Base-by-base conservation (phyloP, 1,140 invertebrate genomes). In the Tetraneura akinire region DNA sequence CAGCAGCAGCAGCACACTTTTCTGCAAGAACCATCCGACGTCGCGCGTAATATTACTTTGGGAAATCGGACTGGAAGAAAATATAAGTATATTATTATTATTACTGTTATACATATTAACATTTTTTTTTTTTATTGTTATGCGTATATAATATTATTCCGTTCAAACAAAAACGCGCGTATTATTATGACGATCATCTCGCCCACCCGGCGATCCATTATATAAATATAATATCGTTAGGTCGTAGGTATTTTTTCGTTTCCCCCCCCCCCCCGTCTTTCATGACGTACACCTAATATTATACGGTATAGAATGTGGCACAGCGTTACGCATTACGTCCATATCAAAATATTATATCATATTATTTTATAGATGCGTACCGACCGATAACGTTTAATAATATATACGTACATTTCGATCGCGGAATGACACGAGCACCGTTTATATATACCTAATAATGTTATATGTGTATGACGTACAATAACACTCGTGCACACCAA, bases 391-490 rank as follows among this genome's bases (percentile, higher is more conserved):
- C 74, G 9, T 57, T 4, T 37, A 37, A 37, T 37, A 37, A 37
- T 37, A 37, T 37, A 37, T n/a, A n/a, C n/a, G n/a, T n/a, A 37
- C 8, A 42, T 42, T 60, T 26, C 55, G 51, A 76, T 57, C 21
- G 74, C 21, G 74, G 55, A 78, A 78, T 78, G 74, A 78, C 74
- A 78, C 55, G 55, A 62, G 6, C 74, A n/a, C n/a, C n/a, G 74
- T 57, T 74, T 74, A 74, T 51, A 74, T 8, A 37, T n/a, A n/a
- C n/a, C n/a, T n/a, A n/a, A n/a, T n/a, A n/a, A n/a, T n/a, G n/a
- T n/a, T n/a, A 74, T 74, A 74, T 29, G 51, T n/a, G 16, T 37
- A n/a, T n/a, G n/a, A 64, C 60, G 32, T 29, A 37, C 26, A 60
- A 11, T 2, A 21, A 14, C 21, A 11, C 53, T 3, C n/a, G 5